phyloP scores from a whole-genome alignment of 2,888 invertebrate genomes.

The Pseudococcus viburni region DNA sequence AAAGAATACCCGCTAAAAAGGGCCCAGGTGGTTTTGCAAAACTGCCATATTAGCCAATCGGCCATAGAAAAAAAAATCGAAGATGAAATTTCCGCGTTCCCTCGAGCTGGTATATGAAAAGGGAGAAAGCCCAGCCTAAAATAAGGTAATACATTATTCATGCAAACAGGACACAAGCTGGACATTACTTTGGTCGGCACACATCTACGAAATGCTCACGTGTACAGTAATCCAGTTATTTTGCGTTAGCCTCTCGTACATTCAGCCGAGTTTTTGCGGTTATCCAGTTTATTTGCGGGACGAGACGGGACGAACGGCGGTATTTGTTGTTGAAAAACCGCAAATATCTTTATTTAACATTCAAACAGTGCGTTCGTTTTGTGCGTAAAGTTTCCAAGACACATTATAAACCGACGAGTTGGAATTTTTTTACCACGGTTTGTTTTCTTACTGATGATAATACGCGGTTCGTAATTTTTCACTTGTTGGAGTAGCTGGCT shows the following conservation, averaged over 20 bases:
- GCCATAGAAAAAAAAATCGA: background rate
- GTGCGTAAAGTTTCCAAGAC: constrained; percentile 11
- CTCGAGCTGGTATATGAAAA: background rate
- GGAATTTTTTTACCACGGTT: background rate
- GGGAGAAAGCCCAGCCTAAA: background rate
- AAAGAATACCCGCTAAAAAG: background rate
- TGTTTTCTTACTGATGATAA: constrained; percentile 2
- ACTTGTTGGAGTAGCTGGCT: background rate
- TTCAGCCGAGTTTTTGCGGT: constrained; percentile 5
- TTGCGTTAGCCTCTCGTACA: constrained; percentile 10
- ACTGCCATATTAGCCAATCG: constrained; percentile 10
- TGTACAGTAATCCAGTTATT: constrained; percentile 16
- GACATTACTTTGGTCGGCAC: constrained; percentile 29
- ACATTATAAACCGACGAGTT: background rate
- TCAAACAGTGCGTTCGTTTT: constrained; percentile 29
- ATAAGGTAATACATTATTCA: constrained; percentile 49
- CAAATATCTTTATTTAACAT: constrained; percentile 32
- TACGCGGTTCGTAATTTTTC: background rate
- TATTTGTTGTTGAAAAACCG: background rate
- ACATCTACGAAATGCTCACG: background rate
- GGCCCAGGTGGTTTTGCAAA: constrained; percentile 25
- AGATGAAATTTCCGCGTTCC: constrained; percentile 24
- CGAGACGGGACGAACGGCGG: background rate
- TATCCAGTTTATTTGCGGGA: background rate
- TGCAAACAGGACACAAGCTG: constrained; percentile 23